These are phyloP conservation scores for Leptatherina wallacei DNA, from an alignment of 2,797 vertebrate species.

Conservation along the genomic window DNA sequence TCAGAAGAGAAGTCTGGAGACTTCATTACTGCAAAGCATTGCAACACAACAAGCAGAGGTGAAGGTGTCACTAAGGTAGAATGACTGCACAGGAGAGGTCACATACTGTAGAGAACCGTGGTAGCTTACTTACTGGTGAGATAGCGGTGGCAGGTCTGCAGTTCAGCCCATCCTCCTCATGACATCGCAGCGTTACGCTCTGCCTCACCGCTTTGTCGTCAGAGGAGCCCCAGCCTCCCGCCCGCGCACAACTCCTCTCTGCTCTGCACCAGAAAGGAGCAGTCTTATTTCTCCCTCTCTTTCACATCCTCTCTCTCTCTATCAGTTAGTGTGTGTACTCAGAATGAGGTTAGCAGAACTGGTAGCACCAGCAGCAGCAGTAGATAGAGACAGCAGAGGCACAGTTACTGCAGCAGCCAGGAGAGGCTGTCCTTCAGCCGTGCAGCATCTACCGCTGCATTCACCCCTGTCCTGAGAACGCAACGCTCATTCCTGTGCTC, in stretches of 20 bases:
- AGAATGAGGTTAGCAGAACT: constrained; percentile 76
- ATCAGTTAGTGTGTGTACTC: constrained; percentile 66
- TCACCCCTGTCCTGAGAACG: constrained; percentile 67
- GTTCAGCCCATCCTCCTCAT: constrained; percentile 67
- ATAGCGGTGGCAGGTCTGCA: constrained; percentile 37
- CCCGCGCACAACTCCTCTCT: constrained; percentile 71
- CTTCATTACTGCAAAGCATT: constrained; percentile 16
- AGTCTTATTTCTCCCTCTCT: constrained; percentile 68
- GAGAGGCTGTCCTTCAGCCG: constrained; percentile 68
- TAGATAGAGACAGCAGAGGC: constrained; percentile 65
- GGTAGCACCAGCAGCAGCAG: constrained; percentile 55
- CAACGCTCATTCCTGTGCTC: constrained; percentile 63
- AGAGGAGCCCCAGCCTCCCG: constrained; percentile 70
- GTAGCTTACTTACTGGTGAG: constrained; percentile 36
- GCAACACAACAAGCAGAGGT: constrained; percentile 21
- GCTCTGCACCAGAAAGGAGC: constrained; percentile 80
- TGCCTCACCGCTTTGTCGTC: constrained; percentile 72
- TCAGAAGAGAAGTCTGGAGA: neutral
- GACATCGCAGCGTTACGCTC: constrained; percentile 72
- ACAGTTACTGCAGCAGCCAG: constrained; percentile 72
- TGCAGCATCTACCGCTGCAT: constrained; percentile 66
- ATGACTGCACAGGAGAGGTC: constrained; percentile 44
- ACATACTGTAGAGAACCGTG: constrained; percentile 41
- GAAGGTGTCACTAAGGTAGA: constrained; percentile 26
- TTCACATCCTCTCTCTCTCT: constrained; percentile 35